Evolutionary conservation across 1,140 invertebrate species (phyloP).

Genomic region (Eciton burchellii): DNA sequence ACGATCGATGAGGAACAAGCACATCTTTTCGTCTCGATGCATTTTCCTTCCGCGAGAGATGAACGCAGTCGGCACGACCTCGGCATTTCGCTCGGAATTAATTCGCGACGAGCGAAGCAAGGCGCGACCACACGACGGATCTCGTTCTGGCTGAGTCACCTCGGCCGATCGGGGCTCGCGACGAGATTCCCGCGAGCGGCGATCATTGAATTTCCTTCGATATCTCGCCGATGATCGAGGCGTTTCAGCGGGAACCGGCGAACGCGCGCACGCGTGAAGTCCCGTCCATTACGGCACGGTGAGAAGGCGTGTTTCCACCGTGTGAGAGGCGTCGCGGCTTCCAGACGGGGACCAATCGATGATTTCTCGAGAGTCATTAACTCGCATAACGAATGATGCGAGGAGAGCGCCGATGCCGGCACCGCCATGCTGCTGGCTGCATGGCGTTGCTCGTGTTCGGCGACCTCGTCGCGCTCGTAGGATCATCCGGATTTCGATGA

Average conservation of each 20-base stretch:
- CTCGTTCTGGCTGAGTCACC: slow-evolving; percentile 18
- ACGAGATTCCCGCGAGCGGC: background rate
- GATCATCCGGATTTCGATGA: background rate
- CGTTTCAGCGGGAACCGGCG: slow-evolving; percentile 39
- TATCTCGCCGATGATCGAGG: background rate
- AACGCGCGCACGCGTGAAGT: slow-evolving; percentile 53
- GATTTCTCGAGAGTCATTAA: slow-evolving; percentile 80
- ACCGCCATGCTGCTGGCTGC: slow-evolving; percentile 60
- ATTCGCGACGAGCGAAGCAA: slow-evolving; percentile 34
- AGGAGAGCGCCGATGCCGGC: slow-evolving; percentile 32
- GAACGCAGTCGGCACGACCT: slow-evolving; percentile 2
- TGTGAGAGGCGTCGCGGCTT: slow-evolving; percentile 77
- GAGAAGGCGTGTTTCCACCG: slow-evolving; percentile 80
- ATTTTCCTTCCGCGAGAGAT: background rate
- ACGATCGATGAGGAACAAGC: slow-evolving; percentile 3
- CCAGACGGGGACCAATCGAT: slow-evolving; percentile 79
- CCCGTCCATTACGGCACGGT: slow-evolving; percentile 68
- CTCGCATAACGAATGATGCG: slow-evolving; percentile 74
- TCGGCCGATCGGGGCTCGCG: slow-evolving; percentile 8
- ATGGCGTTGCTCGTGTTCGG: slow-evolving; percentile 18
- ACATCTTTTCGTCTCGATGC: background rate
- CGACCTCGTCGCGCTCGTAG: slow-evolving; percentile 10
- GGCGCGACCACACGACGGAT: slow-evolving; percentile 14
- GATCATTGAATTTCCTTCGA: background rate
- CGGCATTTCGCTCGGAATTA: slow-evolving; percentile 55